A percentile compares a stretch with the other conserved stretches of the same genome.
phyloP scores from a whole-genome alignment of 2,797 vertebrate genomes.

The Microctenopoma lineatum region DNA sequence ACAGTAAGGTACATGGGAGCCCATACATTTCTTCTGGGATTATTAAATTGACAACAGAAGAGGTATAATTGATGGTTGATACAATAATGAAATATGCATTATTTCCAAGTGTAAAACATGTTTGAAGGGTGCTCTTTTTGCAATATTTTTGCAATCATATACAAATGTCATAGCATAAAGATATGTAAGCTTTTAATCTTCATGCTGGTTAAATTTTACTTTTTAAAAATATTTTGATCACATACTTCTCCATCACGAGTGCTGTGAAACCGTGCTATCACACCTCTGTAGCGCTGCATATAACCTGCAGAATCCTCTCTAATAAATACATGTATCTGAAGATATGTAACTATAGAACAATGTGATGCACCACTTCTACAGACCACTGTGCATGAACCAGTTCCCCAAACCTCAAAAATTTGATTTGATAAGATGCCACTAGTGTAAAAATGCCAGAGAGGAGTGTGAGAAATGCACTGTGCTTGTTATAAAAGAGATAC shows the following conservation, averaged over 20 bases:
- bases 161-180: slow-evolving; percentile 25
- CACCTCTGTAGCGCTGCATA: slow-evolving; percentile 27
- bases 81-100: slow-evolving; percentile 61
- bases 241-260: slow-evolving; percentile 35
- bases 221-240: slow-evolving; percentile 19
- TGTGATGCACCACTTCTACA: slow-evolving; percentile 22
- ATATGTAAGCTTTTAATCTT: slow-evolving; percentile 20
- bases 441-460: slow-evolving; percentile 14
- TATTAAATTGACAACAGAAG: slow-evolving; percentile 38
- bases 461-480: slow-evolving; percentile 45
- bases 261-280: slow-evolving; percentile 7
- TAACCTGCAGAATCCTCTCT: slow-evolving; percentile 23
- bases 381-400: slow-evolving; percentile 3
- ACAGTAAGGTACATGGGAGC: slow-evolving; percentile 61
- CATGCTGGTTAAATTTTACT: slow-evolving; percentile 62
- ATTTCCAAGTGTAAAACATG: slow-evolving; percentile 49
- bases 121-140: slow-evolving; percentile 23
- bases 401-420: slow-evolving; percentile 17
- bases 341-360: slow-evolving; percentile 34
- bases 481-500: slow-evolving; percentile 38
- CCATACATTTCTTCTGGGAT: not conserved
- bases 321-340: slow-evolving; percentile 29
- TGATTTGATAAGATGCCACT: slow-evolving; percentile 4
- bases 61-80: slow-evolving; percentile 25
- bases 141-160: too few relatives aligned